These are phyloP conservation scores for Hedychridium roseum DNA, from an alignment of 2,888 invertebrate species.

Conservation along the genomic window DNA sequence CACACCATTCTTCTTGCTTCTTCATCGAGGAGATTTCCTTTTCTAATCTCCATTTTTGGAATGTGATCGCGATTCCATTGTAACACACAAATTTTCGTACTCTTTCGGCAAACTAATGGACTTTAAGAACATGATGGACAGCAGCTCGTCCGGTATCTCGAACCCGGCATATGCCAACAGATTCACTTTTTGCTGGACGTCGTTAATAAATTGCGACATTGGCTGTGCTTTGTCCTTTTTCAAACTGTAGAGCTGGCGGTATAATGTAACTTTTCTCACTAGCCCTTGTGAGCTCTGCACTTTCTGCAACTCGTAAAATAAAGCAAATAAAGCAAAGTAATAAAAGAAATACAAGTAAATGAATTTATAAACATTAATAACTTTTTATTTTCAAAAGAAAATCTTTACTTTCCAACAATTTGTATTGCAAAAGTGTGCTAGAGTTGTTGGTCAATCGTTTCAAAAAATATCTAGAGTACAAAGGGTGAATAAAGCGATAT, in stretches of 20 bases:
- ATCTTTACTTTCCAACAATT: no score
- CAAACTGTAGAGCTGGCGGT: slow-evolving; percentile 2
- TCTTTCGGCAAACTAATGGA: neutral
- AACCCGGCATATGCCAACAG: slow-evolving; percentile 3
- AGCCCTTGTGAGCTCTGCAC: slow-evolving; percentile 9
- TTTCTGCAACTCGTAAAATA: neutral
- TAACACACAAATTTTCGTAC: slow-evolving; percentile 7
- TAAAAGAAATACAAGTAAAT: no score
- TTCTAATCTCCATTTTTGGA: slow-evolving; percentile 1
- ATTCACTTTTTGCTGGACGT: neutral
- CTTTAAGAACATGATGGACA: slow-evolving; percentile 9
- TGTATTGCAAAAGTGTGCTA: no score
- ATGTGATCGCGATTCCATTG: slow-evolving; percentile 7
- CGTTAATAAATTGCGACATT: slow-evolving; percentile 5
- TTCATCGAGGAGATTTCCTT: slow-evolving; percentile 7
- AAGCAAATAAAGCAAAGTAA: no score
- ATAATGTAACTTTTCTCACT: slow-evolving; percentile 2
- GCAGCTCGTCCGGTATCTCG: neutral
- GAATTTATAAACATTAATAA: no score
- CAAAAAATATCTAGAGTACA: no score
- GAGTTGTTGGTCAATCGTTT: no score
- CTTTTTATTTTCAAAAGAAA: no score
- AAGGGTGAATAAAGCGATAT: no score
- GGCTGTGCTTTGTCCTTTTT: neutral
- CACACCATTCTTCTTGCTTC: neutral